phyloP scores from a whole-genome alignment of 2,113 vertebrate species.

The Balaenoptera acutorostrata region DNA sequence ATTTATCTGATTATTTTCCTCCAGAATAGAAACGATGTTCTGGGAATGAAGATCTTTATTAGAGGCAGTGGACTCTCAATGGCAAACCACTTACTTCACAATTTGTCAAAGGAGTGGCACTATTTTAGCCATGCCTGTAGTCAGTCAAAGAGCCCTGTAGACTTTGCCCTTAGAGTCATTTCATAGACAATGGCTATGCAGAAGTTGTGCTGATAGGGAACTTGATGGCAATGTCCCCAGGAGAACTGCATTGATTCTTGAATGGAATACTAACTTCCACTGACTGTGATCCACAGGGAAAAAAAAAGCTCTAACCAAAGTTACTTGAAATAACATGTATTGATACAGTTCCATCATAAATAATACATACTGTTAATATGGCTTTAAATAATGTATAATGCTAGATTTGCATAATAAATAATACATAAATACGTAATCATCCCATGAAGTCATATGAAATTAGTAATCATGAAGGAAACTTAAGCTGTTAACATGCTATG shows the following conservation, averaged over 20 bases:
- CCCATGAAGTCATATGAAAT: slow-evolving; percentile 75
- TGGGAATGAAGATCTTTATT: background rate
- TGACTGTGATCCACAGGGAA: slow-evolving; percentile 42
- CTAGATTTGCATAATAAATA: slow-evolving; percentile 78
- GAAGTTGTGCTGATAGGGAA: background rate
- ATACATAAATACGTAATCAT: slow-evolving; percentile 77
- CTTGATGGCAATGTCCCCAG: slow-evolving; percentile 15
- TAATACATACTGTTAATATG: slow-evolving; percentile 79
- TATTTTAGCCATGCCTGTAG: background rate
- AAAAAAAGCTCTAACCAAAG: slow-evolving; percentile 45
- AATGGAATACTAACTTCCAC: slow-evolving; percentile 66
- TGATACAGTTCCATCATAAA: slow-evolving; percentile 77
- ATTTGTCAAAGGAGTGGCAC: background rate
- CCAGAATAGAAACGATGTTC: background rate
- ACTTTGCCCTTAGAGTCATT: background rate
- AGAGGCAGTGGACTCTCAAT: background rate
- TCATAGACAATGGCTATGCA: background rate
- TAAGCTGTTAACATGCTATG: slow-evolving; percentile 65
- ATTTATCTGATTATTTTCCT: background rate
- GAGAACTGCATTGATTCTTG: slow-evolving; percentile 20
- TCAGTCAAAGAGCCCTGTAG: background rate
- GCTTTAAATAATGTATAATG: slow-evolving; percentile 78
- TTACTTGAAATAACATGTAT: slow-evolving; percentile 76
- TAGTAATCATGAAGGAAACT: slow-evolving; percentile 67
- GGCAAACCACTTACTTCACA: background rate